Base-by-base conservation (phyloP, 2,113 vertebrate genomes). In the pig (Sus scrofa) region DNA sequence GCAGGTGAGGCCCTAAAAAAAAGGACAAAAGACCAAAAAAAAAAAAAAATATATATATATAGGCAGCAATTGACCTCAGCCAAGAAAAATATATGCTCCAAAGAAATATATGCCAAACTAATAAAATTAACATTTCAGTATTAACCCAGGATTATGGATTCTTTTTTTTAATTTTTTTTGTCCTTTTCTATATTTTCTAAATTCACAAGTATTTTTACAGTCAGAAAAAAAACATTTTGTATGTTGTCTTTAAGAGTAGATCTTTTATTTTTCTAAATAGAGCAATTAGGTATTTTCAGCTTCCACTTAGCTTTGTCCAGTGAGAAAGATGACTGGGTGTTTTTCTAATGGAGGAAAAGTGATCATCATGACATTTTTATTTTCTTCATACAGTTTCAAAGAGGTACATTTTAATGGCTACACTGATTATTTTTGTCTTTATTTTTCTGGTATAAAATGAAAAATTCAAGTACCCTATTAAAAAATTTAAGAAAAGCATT, bases 361-460 rank as follows among this genome's bases (percentile, higher is more conserved):
- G 13, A 75, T 83, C 16, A 87, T 20, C n/a, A 86, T 73, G 12
- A 39, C 32, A 5, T 91, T 79, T 93, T 90, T 74, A 82, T 83
- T 70, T 68, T 88, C 62, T 91, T 63, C 26, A 63, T 52, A 68
- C 10, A 44, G 60, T 30, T 77, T 91, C 62, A 79, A 87, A 32
- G n/a, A 85, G 26, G 50, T 58, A 71, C 52, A 67, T 27, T 89
- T 85, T 75, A 70, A n/a, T n/a, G 60, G 77, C 71, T 4, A 79
- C 39, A 78, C 3, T 44, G 19, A 83, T 65, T 86, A 34, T 27
- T 91, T 93, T 87, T 78, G 26, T 77, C 44, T 70, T 68, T 77
- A 19, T 78, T 83, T 82, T 89, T 88, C 19, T 81, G 12, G 83
- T 73, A 85, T 82, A 85, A 81, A 91, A 74, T 6, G 56, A 87